Evolutionary conservation across 2,888 invertebrate genomes (phyloP), one percentile per base, ranked within the genome.

Genomic region (Dorcus parallelipipedus): DNA sequence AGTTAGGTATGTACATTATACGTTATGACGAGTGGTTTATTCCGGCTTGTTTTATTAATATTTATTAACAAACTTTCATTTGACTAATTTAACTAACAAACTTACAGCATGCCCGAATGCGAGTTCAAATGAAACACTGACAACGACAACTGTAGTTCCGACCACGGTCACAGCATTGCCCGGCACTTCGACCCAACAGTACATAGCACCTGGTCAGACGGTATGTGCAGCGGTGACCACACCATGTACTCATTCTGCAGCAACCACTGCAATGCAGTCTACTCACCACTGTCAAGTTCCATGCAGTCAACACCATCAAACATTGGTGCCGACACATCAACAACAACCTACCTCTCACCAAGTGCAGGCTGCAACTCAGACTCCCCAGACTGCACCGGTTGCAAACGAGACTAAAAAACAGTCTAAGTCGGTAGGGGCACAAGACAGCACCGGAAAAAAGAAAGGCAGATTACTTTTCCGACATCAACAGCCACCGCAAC

Each of bases 321-420:
- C 69, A 54, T 62, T 66, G 39, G 62, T 69, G 41, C 64, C 64
- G 33, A 64, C 65, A 40, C 71, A 69, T 49, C 71, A 71, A 58
- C 71, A 70, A 39, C 67, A 60, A 45, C 63, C 60, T 9, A 43
- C 68, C 54, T 62, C 74, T 53, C 79, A 82, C 69, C 83, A 85
- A 71, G 84, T 84, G 45, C 85, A 86, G 76, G 86, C 85, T 14
- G 84, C 84, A 14, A 86, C 86, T 1, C 86, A 86, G 70, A 85
- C 85, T 3, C 83, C 83, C 63, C 79, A 83, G 47, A 73, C 78
- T 9, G 70, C 74, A 9, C 73, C 78, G 7, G 71, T 73, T 9
- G 63, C 70, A 17, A 56, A 70, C 26, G 74, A 72, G 38, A 66
- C 62, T 9, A 69, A 71, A 52, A 56, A 57, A 48, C 66, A 72